Evolutionary conservation across 2,797 vertebrate genomes (phyloP), one percentile per base, ranked within the genome.

Genomic region (Cryptoblepharus egeriae): DNA sequence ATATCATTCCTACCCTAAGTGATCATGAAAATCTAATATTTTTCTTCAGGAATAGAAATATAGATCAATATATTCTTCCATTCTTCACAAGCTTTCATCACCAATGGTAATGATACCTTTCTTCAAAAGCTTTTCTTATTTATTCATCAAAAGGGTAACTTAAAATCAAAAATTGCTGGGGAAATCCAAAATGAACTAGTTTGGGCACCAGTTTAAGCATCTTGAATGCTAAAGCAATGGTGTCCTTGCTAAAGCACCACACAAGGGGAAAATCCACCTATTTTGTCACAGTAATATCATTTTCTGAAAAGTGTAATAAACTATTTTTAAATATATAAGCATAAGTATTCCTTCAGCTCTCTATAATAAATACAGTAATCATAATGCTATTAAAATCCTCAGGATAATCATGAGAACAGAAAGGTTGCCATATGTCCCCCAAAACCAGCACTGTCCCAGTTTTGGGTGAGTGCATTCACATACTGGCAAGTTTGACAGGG

Each of bases 131-230:
- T 90, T 79, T 90, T 84, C 84, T 81, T 90, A 88, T 79, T 88
- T 90, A 90, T 79, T 88, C 90, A 90, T 88, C 90, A 81, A 92
- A 93, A 93, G 79, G 67, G 77, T 84, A 84, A 74, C 63, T 87
- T 90, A 35, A 80, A 69, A 80, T 88, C 7, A 22, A 84, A 73
- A 92, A 92, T 82, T 90, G 39, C 60, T 73, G 79, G 89, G 79
- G 82, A 91, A 90, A 88, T 86, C 80, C 35, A 11, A 78, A 86
- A 84, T 80, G 80, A 72, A 82, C 61, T 49, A 55, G 57, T 88
- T 88, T 81, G 65, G 75, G 75, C 55, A 85, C 83, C 0, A 1
- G n/a, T 0, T n/a, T n/a, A 0, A 90, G 70, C 52, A 49, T 35
- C 39, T 49, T 79, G 65, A 86, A 64, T 80, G 0, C 86, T 88